Evolutionary conservation across 2,797 vertebrate genomes (phyloP).

Genomic region (Anomalospiza imberbis): DNA sequence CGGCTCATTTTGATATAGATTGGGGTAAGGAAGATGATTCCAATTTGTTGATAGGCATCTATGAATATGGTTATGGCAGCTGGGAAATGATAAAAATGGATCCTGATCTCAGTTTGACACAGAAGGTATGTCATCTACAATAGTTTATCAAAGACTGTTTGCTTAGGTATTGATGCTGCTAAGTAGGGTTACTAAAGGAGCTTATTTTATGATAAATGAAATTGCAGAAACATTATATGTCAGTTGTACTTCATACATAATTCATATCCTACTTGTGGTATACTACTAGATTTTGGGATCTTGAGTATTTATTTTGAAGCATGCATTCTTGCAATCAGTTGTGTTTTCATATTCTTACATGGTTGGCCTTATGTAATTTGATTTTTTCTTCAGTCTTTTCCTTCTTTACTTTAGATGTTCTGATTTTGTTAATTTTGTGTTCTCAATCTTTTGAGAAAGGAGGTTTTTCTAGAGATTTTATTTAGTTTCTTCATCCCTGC

Average conservation of each 20-base stretch:
- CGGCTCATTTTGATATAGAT: conserved; percentile 96
- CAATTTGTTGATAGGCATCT: conserved; percentile 95
- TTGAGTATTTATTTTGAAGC: neutral
- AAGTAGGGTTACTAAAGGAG: neutral
- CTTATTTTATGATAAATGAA: neutral
- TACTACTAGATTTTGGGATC: neutral
- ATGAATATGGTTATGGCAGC: conserved; percentile 98
- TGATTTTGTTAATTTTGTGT: neutral
- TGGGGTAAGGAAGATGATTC: conserved; percentile 97
- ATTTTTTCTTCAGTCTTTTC: neutral
- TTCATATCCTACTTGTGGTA: neutral
- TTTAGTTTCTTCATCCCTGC: neutral
- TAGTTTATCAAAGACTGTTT: neutral
- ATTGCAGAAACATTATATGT: fast-evolving
- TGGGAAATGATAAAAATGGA: conserved; percentile 99
- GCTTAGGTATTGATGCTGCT: neutral
- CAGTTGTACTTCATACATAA: neutral
- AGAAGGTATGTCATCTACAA: conserved; percentile 82
- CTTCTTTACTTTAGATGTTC: neutral
- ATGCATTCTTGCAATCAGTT: neutral
- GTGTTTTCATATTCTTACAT: neutral
- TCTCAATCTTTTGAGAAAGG: neutral
- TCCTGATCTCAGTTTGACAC: conserved; percentile 95
- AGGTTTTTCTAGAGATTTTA: neutral
- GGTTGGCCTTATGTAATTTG: neutral